Percentiles rank a stretch among this genome's conserved stretches.
Evolutionary conservation across 2,113 vertebrate genomes (phyloP).

Genomic region (Ptyas mucosa): DNA sequence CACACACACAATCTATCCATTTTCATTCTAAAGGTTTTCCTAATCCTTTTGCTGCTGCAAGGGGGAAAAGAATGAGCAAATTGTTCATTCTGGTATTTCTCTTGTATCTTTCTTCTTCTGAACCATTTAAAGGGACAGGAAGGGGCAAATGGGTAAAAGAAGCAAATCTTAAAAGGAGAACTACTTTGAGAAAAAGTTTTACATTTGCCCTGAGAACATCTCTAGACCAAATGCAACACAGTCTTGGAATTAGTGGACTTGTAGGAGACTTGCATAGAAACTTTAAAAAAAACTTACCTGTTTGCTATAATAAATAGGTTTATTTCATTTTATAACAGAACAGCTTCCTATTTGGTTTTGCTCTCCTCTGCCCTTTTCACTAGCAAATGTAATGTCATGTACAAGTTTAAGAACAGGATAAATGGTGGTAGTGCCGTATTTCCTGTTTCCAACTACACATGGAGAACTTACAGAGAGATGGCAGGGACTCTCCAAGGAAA

Average conservation of each 20-base stretch:
- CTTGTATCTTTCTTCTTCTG: not conserved
- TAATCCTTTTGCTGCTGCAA: not conserved
- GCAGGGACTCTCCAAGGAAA: not conserved
- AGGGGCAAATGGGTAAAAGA: not conserved
- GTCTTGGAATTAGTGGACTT: not conserved
- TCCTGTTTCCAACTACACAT: not conserved
- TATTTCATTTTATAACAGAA: not conserved
- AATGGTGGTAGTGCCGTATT: not conserved
- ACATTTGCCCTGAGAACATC: not conserved
- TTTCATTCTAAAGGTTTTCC: not conserved
- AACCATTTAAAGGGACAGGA: not conserved
- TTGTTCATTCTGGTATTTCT: not conserved
- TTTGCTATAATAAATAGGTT: not conserved
- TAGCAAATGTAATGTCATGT: not conserved
- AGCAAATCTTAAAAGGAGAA: not conserved
- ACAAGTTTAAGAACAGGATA: not conserved
- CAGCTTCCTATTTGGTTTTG: not conserved
- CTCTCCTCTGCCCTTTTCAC: constrained; percentile 9
- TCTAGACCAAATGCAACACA: not conserved
- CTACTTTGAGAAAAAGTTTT: not conserved
- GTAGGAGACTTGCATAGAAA: not conserved
- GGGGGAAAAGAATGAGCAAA: not conserved
- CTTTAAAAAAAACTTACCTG: not conserved
- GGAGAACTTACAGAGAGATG: not conserved
- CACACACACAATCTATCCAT: not conserved